A percentile compares a stretch with the other conserved stretches of the same genome.
phyloP scores from a whole-genome alignment of 2,113 vertebrate genomes.

The Silurus glanis region DNA sequence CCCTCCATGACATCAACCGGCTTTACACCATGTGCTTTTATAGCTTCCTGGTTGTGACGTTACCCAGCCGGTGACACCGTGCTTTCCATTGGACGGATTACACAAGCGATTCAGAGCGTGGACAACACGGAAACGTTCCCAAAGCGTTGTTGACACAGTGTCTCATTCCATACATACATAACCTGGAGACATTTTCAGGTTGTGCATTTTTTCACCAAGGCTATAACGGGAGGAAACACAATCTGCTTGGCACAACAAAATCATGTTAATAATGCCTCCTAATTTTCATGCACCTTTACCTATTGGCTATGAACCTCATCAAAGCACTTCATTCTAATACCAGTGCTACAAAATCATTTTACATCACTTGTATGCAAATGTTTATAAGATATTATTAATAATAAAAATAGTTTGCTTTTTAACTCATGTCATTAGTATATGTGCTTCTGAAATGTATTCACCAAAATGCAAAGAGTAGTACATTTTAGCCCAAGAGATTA shows the following conservation, averaged over 20 bases:
- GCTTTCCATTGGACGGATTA: too few relatives aligned
- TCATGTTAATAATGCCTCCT: neutral
- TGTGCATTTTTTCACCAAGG: neutral
- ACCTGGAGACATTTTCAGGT: neutral
- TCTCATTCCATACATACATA: too few relatives aligned
- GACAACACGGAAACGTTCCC: too few relatives aligned
- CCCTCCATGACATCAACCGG: too few relatives aligned
- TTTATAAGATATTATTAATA: neutral
- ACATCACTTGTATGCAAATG: neutral
- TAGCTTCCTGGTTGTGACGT: too few relatives aligned
- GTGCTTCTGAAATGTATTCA: neutral
- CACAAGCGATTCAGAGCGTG: too few relatives aligned
- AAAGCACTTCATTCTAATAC: neutral
- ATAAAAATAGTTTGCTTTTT: neutral
- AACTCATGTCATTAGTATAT: neutral
- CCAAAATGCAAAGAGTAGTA: too few relatives aligned
- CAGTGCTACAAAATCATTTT: neutral
- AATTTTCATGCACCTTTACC: neutral
- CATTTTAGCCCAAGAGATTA: too few relatives aligned
- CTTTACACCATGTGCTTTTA: too few relatives aligned
- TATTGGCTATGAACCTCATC: neutral
- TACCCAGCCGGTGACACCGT: too few relatives aligned
- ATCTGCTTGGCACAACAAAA: neutral
- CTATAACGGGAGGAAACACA: neutral
- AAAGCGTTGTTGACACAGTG: too few relatives aligned